Base-by-base conservation (phyloP, 2,797 vertebrate species). In the Champsocephalus gunnari region DNA sequence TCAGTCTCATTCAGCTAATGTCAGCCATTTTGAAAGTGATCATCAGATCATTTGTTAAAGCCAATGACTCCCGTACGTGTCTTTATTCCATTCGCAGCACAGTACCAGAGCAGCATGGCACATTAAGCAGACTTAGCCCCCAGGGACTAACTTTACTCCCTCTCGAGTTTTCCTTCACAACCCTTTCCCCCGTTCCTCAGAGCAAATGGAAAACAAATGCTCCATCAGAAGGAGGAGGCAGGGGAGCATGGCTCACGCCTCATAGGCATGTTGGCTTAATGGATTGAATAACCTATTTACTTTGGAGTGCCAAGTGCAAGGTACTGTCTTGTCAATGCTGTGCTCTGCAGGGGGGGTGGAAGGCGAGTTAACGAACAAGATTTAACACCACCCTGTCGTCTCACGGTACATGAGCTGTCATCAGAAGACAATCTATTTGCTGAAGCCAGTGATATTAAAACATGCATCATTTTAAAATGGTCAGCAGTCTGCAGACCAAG, bases 171-270 rank as follows among this genome's bases (percentile, higher is more conserved):
- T 69, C 73, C 66, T 87, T 79, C 81, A 79, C 77, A 76, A 81
- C 70, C 66, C 70, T 83, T 74, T 55, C 55, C 53, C 49, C 50
- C 24, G 47, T 79, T 81, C 73, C 84, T 88, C 66, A 8, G 80
- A 83, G 87, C 92, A 96, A 96, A 95, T 93, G 94, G 94, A 96
- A 96, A 96, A 95, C 95, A 96, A 96, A 95, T 94, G 90, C 93
- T 93, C 77, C 85, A 92, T 93, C 92, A 91, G 87, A 79, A 89
- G 87, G 87, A 94, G 89, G 89, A 82, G 84, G 88, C 89, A 92
- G 73, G 63, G 87, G 89, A 94, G 89, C 74, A 83, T 66, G 76
- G 83, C 80, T 91, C 73, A 91, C 94, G 95, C 92, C 92, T 95
- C 71, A 68, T 92, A 93, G 92, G 81, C 89, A 66, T 92, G 77